Evolutionary conservation across 1,140 invertebrate genomes (phyloP).

Genomic region (Agrypnia vestita): DNA sequence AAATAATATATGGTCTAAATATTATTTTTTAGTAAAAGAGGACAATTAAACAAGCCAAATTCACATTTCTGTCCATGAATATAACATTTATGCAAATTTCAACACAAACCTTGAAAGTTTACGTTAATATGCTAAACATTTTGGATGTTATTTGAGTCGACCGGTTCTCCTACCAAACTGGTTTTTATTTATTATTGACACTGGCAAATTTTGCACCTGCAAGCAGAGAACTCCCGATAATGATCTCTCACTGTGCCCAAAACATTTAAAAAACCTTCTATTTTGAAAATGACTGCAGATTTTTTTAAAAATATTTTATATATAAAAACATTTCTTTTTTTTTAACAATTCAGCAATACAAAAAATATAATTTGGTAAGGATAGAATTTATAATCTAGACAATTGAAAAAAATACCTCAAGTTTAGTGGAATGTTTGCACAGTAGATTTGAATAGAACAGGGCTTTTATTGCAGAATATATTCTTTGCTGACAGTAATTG

Average conservation of each 20-base stretch:
- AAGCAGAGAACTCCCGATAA: slow-evolving; percentile 15
- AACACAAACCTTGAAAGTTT: slow-evolving; percentile 45
- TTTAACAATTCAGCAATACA: too few species aligned
- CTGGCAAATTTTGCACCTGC: slow-evolving; percentile 42
- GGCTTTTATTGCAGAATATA: too few species aligned
- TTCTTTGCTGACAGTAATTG: too few species aligned
- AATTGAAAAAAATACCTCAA: too few species aligned
- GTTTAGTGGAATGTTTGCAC: too few species aligned
- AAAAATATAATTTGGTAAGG: too few species aligned
- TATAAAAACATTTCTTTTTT: too few species aligned
- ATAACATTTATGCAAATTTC: slow-evolving; percentile 43
- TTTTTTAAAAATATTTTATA: neutral
- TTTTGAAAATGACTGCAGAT: too few species aligned
- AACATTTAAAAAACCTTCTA: too few species aligned
- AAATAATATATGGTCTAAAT: neutral
- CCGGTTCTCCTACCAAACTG: slow-evolving; percentile 33
- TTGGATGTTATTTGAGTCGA: slow-evolving; percentile 31
- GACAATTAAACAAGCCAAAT: neutral
- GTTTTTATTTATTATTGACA: slow-evolving; percentile 44
- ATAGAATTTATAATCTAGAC: too few species aligned
- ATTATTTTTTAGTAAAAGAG: neutral
- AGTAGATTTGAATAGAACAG: too few species aligned
- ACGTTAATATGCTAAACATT: slow-evolving; percentile 44
- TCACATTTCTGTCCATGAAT: slow-evolving; percentile 26
- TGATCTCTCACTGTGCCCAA: neutral